These are phyloP conservation scores for Tubulanus polymorphus DNA, from an alignment of 2,888 invertebrate species.

Conservation along the genomic window DNA sequence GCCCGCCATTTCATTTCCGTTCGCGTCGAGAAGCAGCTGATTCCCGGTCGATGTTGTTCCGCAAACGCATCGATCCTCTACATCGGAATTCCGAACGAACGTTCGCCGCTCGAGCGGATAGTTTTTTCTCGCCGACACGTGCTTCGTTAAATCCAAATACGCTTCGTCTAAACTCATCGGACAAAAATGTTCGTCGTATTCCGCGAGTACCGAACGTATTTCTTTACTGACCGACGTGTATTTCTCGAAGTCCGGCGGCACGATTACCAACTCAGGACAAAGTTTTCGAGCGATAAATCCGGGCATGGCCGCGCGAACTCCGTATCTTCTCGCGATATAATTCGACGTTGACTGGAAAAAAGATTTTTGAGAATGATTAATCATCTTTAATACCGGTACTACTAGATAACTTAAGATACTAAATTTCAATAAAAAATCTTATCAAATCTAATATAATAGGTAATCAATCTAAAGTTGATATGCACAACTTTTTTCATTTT, in stretches of 20 bases:
- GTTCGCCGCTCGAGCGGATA: slow-evolving; percentile 30
- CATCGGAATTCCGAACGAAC: too few species aligned
- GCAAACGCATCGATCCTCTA: too few species aligned
- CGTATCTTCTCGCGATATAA: slow-evolving; percentile 60
- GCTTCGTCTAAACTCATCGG: slow-evolving; percentile 61
- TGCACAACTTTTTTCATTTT: too few species aligned
- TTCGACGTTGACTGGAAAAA: slow-evolving; percentile 59
- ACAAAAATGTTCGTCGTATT: slow-evolving; percentile 58
- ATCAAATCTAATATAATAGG: too few species aligned
- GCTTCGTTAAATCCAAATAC: slow-evolving; percentile 59
- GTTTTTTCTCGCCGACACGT: slow-evolving; percentile 35
- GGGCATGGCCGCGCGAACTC: slow-evolving; percentile 63
- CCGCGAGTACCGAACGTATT: slow-evolving; percentile 51
- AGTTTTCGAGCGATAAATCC: slow-evolving; percentile 61
- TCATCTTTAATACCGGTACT: too few species aligned
- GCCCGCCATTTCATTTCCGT: too few species aligned
- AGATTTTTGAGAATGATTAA: too few species aligned
- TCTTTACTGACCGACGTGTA: slow-evolving; percentile 55
- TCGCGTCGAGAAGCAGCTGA: too few species aligned
- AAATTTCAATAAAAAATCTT: too few species aligned
- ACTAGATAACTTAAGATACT: too few species aligned
- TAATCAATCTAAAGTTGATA: too few species aligned
- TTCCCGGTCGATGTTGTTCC: too few species aligned
- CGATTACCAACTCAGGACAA: slow-evolving; percentile 59
- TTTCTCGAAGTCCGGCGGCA: slow-evolving; percentile 57